Evolutionary conservation across 2,113 vertebrate genomes (phyloP), one percentile per base, ranked within the genome.

Genomic region (Nothobranchius kuhntae): DNA sequence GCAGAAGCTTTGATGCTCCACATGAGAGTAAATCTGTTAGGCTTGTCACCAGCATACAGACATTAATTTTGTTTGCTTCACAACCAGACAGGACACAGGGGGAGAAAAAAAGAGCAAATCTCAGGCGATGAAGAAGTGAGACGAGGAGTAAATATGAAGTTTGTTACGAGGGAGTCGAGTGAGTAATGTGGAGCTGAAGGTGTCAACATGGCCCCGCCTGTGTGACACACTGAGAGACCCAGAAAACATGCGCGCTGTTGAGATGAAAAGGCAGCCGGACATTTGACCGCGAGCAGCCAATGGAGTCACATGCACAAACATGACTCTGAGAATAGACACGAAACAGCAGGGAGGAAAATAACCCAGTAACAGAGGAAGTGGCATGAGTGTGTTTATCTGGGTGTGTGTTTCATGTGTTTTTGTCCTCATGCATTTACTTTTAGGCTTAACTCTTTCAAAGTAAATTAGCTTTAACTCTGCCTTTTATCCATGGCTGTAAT

Each of bases 341-440:
- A 89, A 89, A 89, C 84, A 86, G 86, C 81, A 30, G 79, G 81
- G 75, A 69, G 75, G 81, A 86, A 88, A 87, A 84, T 82, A 84
- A 77, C 83, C 65, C 55, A 63, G 81, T 78, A 62, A 79, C 72
- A 76, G 78, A 54, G 65, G 71, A 77, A 78, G 79, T 81, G 71
- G 50, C 1, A 0, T 46, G 55, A n/a, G n/a, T 38, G 45, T 61
- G 52, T 15, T 50, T 42, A 59, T 24, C 42, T 65, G n/a, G 53
- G 36, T 47, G 24, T 47, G 24, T 58, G 51, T 73, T 61, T 42
- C 6, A 17, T 35, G 7, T 17, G 24, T 6, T 7, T 65, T 69
- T 52, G 47, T 52, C 51, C 38, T 56, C 15, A 26, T 53, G 7
- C 44, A 38, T 30, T 60, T 71, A 66, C 68, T 68, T 61, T 68